Conservation (phyloP, 2,797 vertebrate species). For the Hyperoplus lanceolatus region DNA sequence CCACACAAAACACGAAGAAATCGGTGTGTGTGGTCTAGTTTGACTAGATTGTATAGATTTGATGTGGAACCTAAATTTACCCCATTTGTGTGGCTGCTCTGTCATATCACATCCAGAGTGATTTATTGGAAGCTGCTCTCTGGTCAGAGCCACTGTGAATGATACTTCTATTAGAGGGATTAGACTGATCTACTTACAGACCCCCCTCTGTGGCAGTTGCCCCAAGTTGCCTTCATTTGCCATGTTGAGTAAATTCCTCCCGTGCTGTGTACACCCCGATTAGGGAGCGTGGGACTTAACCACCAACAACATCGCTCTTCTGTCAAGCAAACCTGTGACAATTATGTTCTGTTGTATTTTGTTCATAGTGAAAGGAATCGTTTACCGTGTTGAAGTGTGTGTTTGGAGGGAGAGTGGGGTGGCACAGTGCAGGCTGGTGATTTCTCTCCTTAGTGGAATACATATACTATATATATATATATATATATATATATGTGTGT, state of each 20-base stretch:
- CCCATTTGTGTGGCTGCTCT: conserved; percentile 31
- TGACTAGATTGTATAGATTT: conserved; percentile 23
- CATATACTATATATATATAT: no score
- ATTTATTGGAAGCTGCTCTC: conserved; percentile 63
- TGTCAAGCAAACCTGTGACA: conserved; percentile 73
- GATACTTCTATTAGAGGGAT: conserved; percentile 87
- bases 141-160: conserved; percentile 78
- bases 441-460: conserved; percentile 12
- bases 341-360: conserved; percentile 64
- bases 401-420: conserved; percentile 33
- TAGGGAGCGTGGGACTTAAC: conserved; percentile 78
- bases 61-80: conserved; percentile 23
- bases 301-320: conserved; percentile 74
- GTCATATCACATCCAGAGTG: conserved; percentile 54
- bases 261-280: conserved; percentile 81
- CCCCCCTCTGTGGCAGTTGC: conserved; percentile 83
- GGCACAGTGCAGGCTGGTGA: neutral
- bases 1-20: neutral
- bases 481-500: neutral
- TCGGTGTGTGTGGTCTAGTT: neutral
- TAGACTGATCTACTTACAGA: conserved; percentile 85
- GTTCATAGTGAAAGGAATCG: conserved; percentile 57
- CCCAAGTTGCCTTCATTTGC: conserved; percentile 84
- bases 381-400: conserved; percentile 52
- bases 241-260: conserved; percentile 82